phyloP scores from a whole-genome alignment of 1,140 invertebrate species.

The Heliconius hewitsoni region DNA sequence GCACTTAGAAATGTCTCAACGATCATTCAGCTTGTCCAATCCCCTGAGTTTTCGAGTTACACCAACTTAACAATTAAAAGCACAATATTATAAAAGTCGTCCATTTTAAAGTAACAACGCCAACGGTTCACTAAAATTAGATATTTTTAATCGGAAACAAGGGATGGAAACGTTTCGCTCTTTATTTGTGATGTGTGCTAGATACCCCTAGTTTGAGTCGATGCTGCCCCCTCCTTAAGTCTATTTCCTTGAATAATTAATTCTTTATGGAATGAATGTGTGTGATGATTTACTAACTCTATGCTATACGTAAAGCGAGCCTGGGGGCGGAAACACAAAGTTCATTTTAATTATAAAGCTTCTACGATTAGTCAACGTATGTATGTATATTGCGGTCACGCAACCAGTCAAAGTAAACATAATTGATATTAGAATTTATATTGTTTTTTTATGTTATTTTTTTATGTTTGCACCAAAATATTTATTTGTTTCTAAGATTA shows the following conservation, averaged over 20 bases:
- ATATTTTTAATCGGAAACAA: not conserved
- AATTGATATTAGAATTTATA: conserved; percentile 61
- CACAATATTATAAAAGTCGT: conserved; percentile 18
- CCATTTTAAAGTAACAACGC: conserved; percentile 25
- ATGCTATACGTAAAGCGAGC: conserved; percentile 40
- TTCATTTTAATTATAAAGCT: conserved; percentile 66
- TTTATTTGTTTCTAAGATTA: conserved; percentile 73
- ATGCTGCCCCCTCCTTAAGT: conserved; percentile 54
- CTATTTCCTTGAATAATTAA: conserved; percentile 63
- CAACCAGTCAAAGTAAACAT: conserved; percentile 63
- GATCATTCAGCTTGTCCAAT: conserved; percentile 28
- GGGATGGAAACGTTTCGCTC: conserved; percentile 24
- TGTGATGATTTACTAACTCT: conserved; percentile 48
- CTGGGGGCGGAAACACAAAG: conserved; percentile 49
- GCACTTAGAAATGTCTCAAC: conserved; percentile 15
- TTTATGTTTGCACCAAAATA: conserved; percentile 77
- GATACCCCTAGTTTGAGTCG: conserved; percentile 53
- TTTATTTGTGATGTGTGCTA: conserved; percentile 69
- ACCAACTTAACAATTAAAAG: not conserved
- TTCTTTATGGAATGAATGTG: conserved; percentile 78
- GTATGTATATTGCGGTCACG: conserved; percentile 58
- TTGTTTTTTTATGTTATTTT: conserved; percentile 61
- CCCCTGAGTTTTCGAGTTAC: conserved; percentile 11
- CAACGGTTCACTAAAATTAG: conserved; percentile 21
- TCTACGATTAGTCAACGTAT: conserved; percentile 70